These are phyloP conservation scores for Atractosteus spatula DNA, from an alignment of 2,113 vertebrate species.

Conservation along the genomic window DNA sequence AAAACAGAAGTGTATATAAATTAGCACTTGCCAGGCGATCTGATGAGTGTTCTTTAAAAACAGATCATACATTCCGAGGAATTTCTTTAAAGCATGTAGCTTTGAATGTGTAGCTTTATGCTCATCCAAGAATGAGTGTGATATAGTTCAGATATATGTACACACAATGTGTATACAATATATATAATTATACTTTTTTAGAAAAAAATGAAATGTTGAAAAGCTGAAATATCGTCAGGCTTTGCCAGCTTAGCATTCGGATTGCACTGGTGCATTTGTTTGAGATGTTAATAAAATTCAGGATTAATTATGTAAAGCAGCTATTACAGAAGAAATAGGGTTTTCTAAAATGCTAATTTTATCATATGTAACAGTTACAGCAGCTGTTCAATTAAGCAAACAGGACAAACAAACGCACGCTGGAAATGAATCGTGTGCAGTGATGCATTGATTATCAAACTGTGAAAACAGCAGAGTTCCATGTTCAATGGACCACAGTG, in stretches of 20 bases:
- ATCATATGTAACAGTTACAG: slow-evolving; percentile 70
- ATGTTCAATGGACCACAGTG: slow-evolving; percentile 61
- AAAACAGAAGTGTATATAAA: too few relatives aligned
- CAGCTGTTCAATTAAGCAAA: slow-evolving; percentile 76
- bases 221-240: neutral
- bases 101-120: too few relatives aligned
- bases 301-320: slow-evolving; percentile 58
- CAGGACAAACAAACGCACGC: slow-evolving; percentile 65
- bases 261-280: slow-evolving; percentile 44
- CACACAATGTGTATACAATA: neutral
- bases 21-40: too few relatives aligned
- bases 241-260: slow-evolving; percentile 21
- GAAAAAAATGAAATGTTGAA: slow-evolving; percentile 4
- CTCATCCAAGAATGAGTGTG: slow-evolving; percentile 5
- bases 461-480: slow-evolving; percentile 65
- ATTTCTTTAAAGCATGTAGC: too few relatives aligned
- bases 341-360: slow-evolving; percentile 70
- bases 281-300: slow-evolving; percentile 48
- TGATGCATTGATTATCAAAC: slow-evolving; percentile 70
- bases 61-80: too few relatives aligned
- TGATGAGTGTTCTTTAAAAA: too few relatives aligned
- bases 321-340: slow-evolving; percentile 52
- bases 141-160: slow-evolving; percentile 18
- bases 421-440: slow-evolving; percentile 65
- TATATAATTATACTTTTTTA: neutral